Percentiles rank a stretch among this genome's conserved stretches.
phyloP scores from a whole-genome alignment of 2,797 vertebrate species.

The Mionectes olivaceus region DNA sequence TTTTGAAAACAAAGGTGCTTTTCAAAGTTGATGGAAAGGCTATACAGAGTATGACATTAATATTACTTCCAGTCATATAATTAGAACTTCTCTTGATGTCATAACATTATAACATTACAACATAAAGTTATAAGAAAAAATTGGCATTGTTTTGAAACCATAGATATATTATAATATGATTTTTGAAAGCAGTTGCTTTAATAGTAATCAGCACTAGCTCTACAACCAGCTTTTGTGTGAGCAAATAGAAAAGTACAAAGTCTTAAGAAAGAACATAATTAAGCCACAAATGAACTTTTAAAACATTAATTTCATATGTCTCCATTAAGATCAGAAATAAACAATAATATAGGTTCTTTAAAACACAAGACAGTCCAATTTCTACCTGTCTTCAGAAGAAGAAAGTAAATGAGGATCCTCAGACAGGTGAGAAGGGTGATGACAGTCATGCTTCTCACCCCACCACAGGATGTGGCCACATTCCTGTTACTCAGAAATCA shows the following conservation, averaged over 20 bases:
- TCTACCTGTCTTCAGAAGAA: not conserved
- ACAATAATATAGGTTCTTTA: not conserved
- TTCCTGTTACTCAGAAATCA: not conserved
- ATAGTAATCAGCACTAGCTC: not conserved
- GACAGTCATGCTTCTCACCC: rapidly evolving
- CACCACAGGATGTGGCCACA: rapidly evolving
- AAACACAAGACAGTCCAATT: not conserved
- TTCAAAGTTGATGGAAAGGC: not conserved
- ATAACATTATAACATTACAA: not conserved
- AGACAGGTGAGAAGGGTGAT: not conserved
- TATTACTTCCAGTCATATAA: not conserved
- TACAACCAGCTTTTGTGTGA: not conserved
- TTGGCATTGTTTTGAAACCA: not conserved
- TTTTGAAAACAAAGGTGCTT: not conserved
- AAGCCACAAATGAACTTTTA: not conserved
- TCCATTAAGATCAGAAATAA: not conserved
- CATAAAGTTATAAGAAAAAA: not conserved
- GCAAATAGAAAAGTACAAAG: not conserved
- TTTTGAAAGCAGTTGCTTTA: not conserved
- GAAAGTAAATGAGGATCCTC: not conserved
- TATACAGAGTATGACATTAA: not conserved
- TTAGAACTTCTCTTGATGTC: not conserved
- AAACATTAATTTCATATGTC: not conserved
- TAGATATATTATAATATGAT: not conserved
- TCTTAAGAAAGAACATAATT: not conserved